Evolutionary conservation across 2,888 invertebrate species (phyloP).

Genomic region (Xylocampa areola): DNA sequence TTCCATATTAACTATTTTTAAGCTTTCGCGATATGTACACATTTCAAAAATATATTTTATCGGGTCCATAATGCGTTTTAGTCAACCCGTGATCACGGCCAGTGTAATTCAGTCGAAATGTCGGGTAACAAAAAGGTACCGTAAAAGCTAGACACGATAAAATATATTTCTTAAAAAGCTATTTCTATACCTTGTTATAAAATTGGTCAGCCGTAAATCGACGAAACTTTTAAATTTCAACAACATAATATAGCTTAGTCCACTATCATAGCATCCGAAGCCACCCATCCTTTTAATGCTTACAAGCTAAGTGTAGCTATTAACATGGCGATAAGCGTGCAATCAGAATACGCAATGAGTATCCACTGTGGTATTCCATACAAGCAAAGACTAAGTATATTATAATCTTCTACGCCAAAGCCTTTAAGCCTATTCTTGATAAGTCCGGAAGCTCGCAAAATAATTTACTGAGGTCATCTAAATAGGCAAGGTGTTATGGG

Average conservation of each 20-base stretch:
- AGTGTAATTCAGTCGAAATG: no score
- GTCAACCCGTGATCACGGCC: no score
- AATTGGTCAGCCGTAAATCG: no score
- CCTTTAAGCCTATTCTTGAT: conserved; percentile 41
- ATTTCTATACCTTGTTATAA: no score
- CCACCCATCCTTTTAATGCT: conserved; percentile 33
- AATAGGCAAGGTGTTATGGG: conserved; percentile 28
- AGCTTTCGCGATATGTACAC: no score
- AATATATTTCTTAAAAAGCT: no score
- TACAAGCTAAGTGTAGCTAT: conserved; percentile 41
- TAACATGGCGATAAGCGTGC: conserved; percentile 38
- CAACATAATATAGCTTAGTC: conserved; percentile 6
- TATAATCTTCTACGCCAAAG: conserved; percentile 36
- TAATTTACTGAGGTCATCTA: conserved; percentile 31
- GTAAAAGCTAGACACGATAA: no score
- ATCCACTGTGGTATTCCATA: conserved; percentile 26
- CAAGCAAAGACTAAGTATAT: conserved; percentile 40
- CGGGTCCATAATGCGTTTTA: no score
- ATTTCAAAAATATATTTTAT: no score
- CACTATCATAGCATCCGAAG: conserved; percentile 7
- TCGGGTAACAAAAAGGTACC: no score
- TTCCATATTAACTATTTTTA: no score
- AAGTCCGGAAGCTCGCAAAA: conserved; percentile 40
- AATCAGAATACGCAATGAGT: conserved; percentile 53
- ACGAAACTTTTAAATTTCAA: background rate